These are phyloP conservation scores for Xestia rhomboidea DNA, from an alignment of 2,888 invertebrate genomes.

Conservation along the genomic window DNA sequence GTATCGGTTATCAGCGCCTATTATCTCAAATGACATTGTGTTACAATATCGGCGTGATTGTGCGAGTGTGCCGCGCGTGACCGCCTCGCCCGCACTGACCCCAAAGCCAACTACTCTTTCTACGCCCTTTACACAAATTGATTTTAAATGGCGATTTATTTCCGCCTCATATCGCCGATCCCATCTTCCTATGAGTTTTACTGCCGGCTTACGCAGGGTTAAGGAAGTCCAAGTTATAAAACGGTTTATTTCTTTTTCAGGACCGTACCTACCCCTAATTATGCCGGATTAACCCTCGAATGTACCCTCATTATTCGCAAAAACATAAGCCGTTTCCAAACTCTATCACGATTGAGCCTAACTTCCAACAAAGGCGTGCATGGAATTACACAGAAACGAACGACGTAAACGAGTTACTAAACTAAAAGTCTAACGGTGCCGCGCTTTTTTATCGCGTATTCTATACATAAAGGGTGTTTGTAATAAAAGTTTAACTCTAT, in stretches of 20 bases:
- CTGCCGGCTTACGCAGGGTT: slow-evolving; percentile 88
- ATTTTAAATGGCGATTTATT: slow-evolving; percentile 91
- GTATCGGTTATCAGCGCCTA: slow-evolving; percentile 63
- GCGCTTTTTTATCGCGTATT: slow-evolving; percentile 75
- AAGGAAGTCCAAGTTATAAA: slow-evolving; percentile 89
- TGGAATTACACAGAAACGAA: slow-evolving; percentile 68
- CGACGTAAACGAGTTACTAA: slow-evolving; percentile 78
- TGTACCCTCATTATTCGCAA: slow-evolving; percentile 76
- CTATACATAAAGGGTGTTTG: slow-evolving; percentile 82
- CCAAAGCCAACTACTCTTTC: slow-evolving; percentile 83
- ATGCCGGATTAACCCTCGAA: slow-evolving; percentile 80
- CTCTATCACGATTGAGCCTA: slow-evolving; percentile 66
- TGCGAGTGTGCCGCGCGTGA: slow-evolving; percentile 69
- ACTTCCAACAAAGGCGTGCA: slow-evolving; percentile 68
- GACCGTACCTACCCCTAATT: slow-evolving; percentile 84
- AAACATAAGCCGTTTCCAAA: slow-evolving; percentile 63
- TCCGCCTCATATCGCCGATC: slow-evolving; percentile 90
- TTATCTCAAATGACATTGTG: slow-evolving; percentile 69
- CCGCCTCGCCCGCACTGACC: slow-evolving; percentile 73
- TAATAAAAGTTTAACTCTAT: slow-evolving; percentile 81
- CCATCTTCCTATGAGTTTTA: slow-evolving; percentile 90
- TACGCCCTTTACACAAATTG: slow-evolving; percentile 90
- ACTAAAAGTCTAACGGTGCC: slow-evolving; percentile 78
- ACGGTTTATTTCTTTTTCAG: slow-evolving; percentile 89
- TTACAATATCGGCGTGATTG: slow-evolving; percentile 69